Evolutionary conservation across 2,113 vertebrate genomes (phyloP).

Genomic region (Lepus americanus): DNA sequence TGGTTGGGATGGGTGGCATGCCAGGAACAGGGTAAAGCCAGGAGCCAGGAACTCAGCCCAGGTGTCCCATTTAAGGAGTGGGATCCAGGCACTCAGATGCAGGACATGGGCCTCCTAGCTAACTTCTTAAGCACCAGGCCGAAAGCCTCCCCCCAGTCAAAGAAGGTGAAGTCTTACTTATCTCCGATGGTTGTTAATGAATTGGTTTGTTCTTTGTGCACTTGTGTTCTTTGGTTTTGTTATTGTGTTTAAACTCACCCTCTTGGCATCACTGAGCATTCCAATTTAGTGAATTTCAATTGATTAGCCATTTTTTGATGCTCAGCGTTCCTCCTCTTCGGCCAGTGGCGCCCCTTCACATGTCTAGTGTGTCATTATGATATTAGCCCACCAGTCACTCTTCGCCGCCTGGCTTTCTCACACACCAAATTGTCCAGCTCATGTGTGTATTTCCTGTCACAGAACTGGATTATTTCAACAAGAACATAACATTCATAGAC

Average conservation of each 20-base stretch:
- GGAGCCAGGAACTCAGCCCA: no score
- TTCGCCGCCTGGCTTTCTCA: neutral
- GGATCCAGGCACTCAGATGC: no score
- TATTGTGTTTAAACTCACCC: neutral
- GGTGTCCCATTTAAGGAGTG: no score
- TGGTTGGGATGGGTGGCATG: no score
- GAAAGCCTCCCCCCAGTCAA: no score
- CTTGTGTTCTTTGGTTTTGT: neutral
- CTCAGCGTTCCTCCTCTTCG: neutral
- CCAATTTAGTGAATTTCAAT: neutral
- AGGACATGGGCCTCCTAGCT: no score
- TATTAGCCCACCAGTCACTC: neutral
- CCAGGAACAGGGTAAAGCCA: no score
- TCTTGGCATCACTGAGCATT: neutral
- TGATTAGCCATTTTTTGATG: neutral
- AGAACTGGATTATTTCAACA: neutral
- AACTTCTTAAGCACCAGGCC: no score
- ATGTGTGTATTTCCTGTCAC: neutral
- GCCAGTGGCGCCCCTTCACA: neutral
- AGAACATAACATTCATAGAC: neutral
- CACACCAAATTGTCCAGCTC: neutral
- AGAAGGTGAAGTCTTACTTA: neutral
- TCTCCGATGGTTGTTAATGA: neutral
- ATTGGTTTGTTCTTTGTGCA: neutral
- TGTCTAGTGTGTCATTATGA: neutral